Percentiles rank a stretch among this genome's conserved stretches.
Conservation (phyloP, 2,888 invertebrate species). For the Axea sp. region DNA sequence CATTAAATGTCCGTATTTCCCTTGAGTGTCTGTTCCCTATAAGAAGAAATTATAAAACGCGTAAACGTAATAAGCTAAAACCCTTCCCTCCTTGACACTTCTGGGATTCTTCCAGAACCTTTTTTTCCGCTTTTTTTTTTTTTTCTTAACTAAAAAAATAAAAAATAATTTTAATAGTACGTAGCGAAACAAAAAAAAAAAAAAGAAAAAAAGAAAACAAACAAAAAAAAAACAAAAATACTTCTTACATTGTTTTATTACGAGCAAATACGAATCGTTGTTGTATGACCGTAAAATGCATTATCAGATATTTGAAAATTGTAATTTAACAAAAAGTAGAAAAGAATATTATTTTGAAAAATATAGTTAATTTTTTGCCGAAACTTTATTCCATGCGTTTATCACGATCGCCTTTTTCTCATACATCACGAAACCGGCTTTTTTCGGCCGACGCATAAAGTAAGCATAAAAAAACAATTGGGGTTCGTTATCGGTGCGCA, state of each 20-base stretch:
- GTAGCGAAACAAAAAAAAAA: too few relatives aligned
- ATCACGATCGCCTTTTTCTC: constrained; percentile 29
- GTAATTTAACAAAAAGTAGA: too few relatives aligned
- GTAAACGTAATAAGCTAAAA: constrained; percentile 78
- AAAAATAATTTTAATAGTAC: too few relatives aligned
- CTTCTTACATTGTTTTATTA: too few relatives aligned
- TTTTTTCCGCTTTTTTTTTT: constrained; percentile 20
- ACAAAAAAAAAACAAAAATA: too few relatives aligned
- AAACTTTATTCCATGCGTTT: constrained; percentile 19
- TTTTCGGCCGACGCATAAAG: constrained; percentile 31
- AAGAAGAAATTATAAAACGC: constrained; percentile 70
- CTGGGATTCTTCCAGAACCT: constrained; percentile 45
- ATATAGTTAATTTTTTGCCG: constrained; percentile 13
- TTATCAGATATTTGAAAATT: too few relatives aligned
- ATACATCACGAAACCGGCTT: constrained; percentile 30
- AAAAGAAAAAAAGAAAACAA: too few relatives aligned
- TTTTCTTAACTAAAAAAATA: constrained; percentile 2
- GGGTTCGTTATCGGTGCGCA: constrained; percentile 55
- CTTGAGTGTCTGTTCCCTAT: constrained; percentile 69
- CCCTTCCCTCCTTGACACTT: constrained; percentile 66
- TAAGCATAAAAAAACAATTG: constrained; percentile 51
- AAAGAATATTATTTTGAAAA: too few relatives aligned
- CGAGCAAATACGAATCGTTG: too few relatives aligned
- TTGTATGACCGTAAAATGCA: too few relatives aligned
- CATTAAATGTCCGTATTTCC: constrained; percentile 75